Evolutionary conservation across 2,797 vertebrate genomes (phyloP), one percentile per base, ranked within the genome.

Genomic region (Lophotriccus pileatus): DNA sequence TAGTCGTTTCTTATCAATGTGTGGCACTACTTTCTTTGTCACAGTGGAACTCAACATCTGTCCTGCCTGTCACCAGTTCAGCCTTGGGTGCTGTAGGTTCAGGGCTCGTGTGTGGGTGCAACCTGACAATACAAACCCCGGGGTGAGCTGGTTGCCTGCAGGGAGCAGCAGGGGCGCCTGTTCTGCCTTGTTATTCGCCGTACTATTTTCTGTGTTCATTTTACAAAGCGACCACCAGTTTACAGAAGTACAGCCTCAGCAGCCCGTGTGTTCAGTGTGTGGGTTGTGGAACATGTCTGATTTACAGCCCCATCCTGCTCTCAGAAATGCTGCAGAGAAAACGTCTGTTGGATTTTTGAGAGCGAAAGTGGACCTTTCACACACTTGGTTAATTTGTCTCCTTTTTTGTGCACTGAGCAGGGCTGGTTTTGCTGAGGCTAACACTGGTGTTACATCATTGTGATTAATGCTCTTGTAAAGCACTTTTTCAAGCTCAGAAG

Each of bases 361-460:
- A 81, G 50, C 39, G 49, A 13, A 92, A 87, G 41, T 5, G 20
- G 28, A n/a, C 7, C 34, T 60, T 68, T 72, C 74, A 69, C 75
- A 58, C n/a, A 59, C 34, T 4, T 14, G 58, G 37, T 66, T 86
- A 18, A 28, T 88, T 90, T 76, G 32, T 87, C 47, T 87, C 27
- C 32, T 73, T 79, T 73, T 79, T 28, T 73, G 44, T 53, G 55
- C 64, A 32, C 46, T 55, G 6, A 55, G 36, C 39, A 43, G 55
- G 47, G 66, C 59, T 92, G 70, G 46, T 89, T 84, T 43, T 94
- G 74, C 67, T 90, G 80, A 90, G 28, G 55, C 56, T 32, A 82
- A 14, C 23, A 3, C 53, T 47, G 4, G n/a, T 47, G 55, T 70
- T 66, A 59, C 23, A 37, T 44, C 77, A n/a, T 37, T 55, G 55